Percentiles rank a stretch among this genome's conserved stretches.
Conservation (phyloP, 1,140 invertebrate genomes). For the Uloborus diversus region DNA sequence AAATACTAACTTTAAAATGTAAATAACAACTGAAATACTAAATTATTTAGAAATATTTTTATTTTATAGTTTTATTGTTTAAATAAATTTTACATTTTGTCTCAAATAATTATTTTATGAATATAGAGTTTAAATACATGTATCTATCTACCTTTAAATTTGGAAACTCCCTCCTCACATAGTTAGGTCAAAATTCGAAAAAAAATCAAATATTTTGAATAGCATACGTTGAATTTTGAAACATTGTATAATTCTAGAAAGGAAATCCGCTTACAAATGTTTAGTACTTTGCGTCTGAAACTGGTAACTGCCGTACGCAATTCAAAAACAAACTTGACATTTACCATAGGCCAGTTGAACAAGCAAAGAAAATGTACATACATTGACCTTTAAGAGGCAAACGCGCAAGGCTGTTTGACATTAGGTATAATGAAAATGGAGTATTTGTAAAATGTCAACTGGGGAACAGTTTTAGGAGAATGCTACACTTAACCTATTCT, state of each 20-base stretch:
- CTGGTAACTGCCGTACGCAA: background rate
- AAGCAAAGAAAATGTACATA: slow-evolving; percentile 24
- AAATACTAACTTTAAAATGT: too few species aligned
- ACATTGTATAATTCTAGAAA: background rate
- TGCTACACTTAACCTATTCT: background rate
- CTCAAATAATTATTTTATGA: too few species aligned
- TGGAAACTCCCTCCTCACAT: too few species aligned
- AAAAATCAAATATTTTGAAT: too few species aligned
- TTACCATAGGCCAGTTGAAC: slow-evolving; percentile 44
- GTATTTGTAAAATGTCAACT: background rate
- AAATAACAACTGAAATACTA: too few species aligned
- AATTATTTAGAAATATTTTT: too few species aligned
- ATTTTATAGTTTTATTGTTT: too few species aligned
- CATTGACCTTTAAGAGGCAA: background rate
- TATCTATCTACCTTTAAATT: too few species aligned
- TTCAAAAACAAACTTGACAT: slow-evolving; percentile 51
- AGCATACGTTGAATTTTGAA: too few species aligned
- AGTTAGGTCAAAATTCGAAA: too few species aligned
- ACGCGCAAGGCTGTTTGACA: background rate
- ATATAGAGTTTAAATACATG: too few species aligned
- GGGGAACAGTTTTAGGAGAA: background rate
- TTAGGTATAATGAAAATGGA: background rate
- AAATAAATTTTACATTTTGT: too few species aligned
- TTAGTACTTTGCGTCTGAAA: background rate
- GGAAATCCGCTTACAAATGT: background rate